Evolutionary conservation across 2,797 vertebrate species (phyloP).

Genomic region (Sternotherus odoratus): DNA sequence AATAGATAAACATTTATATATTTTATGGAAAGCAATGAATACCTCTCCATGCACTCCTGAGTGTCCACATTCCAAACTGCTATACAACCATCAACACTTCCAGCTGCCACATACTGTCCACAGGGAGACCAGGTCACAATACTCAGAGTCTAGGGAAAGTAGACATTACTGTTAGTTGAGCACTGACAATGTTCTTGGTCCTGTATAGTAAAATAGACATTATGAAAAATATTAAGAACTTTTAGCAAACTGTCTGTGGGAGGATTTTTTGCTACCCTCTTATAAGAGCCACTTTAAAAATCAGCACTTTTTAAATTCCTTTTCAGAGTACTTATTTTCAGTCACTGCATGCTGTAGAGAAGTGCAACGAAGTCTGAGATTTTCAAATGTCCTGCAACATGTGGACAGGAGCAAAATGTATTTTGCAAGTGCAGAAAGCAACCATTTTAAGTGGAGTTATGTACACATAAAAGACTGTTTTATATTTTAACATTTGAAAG

Average conservation of each 20-base stretch:
- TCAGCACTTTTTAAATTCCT: fast-evolving
- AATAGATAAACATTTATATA: background rate
- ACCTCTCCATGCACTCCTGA: constrained; percentile 93
- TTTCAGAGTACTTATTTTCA: background rate
- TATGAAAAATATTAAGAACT: background rate
- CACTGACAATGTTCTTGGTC: background rate
- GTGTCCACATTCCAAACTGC: constrained; percentile 89
- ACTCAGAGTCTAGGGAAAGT: constrained; percentile 85
- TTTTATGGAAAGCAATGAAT: background rate
- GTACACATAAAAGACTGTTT: background rate
- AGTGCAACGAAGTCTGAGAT: background rate
- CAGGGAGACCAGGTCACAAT: constrained; percentile 94
- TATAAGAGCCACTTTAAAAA: background rate
- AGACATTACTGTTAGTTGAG: background rate
- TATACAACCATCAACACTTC: constrained; percentile 87
- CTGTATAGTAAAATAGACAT: background rate
- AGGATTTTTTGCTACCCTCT: background rate
- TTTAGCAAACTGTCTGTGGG: background rate
- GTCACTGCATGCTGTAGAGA: background rate
- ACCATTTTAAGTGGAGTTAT: background rate
- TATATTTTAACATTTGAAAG: background rate
- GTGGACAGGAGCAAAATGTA: background rate
- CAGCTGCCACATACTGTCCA: constrained; percentile 90
- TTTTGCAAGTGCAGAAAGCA: constrained; percentile 14
- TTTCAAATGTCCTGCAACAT: background rate